Evolutionary conservation across 2,888 invertebrate genomes (phyloP).

Genomic region (Dorcus hopei): DNA sequence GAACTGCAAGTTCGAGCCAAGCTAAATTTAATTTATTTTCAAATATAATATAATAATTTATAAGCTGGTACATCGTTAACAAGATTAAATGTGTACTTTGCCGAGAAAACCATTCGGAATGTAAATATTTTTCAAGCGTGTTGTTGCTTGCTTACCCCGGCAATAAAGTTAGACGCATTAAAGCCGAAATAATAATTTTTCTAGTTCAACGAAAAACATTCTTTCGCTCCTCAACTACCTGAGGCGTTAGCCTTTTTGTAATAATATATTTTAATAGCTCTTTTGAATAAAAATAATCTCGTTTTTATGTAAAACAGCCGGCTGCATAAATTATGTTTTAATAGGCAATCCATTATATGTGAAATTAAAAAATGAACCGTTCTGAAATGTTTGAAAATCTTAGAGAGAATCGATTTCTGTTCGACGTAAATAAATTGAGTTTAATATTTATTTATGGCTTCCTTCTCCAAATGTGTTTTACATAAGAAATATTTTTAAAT

Average conservation of each 20-base stretch:
- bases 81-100: slow-evolving; percentile 30
- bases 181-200: slow-evolving; percentile 15
- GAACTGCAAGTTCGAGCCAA: slow-evolving; percentile 10
- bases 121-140: slow-evolving; percentile 30
- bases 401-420: not conserved
- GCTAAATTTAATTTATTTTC: slow-evolving; percentile 21
- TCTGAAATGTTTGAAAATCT: not conserved
- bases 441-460: too few species aligned
- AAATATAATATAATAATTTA: slow-evolving; percentile 27
- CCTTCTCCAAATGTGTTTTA: too few species aligned
- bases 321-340: slow-evolving; percentile 8
- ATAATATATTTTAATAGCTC: slow-evolving; percentile 18
- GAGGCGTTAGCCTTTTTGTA: not conserved
- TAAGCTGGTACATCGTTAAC: slow-evolving; percentile 29
- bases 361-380: slow-evolving; percentile 1
- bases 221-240: not conserved
- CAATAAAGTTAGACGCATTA: slow-evolving; percentile 18
- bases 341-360: slow-evolving; percentile 26
- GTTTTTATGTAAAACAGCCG: slow-evolving; percentile 17
- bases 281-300: slow-evolving; percentile 17
- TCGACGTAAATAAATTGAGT: too few species aligned
- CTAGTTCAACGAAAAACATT: not conserved
- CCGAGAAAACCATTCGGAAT: slow-evolving; percentile 30
- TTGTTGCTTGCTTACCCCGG: slow-evolving; percentile 15
- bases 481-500: too few species aligned